Conservation (phyloP, 1,140 invertebrate genomes). For the Homarus americanus region DNA sequence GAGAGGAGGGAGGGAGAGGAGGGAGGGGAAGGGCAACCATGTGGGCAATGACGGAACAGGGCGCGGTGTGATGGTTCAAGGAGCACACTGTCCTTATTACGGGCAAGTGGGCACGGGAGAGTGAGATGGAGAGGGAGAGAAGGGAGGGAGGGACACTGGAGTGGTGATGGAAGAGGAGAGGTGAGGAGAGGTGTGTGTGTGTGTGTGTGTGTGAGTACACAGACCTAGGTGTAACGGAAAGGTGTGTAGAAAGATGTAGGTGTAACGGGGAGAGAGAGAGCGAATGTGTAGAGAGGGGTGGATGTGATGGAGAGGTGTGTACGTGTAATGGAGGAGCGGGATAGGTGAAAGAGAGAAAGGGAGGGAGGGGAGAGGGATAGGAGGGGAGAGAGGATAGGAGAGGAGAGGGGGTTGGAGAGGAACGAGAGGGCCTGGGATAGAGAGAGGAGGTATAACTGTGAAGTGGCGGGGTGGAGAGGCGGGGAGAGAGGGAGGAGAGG, state of each 20-base stretch:
- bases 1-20: neutral
- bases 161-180: neutral
- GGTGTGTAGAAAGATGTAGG: neutral
- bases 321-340: neutral
- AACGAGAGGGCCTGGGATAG: neutral
- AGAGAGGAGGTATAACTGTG: neutral
- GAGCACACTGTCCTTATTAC: neutral
- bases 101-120: neutral
- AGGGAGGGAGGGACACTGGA: neutral
- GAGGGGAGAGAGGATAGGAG: neutral
- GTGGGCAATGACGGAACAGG: no score
- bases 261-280: neutral
- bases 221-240: neutral
- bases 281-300: neutral
- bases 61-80: neutral
- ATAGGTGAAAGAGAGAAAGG: neutral
- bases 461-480: neutral
- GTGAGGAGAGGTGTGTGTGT: neutral
- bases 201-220: neutral
- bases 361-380: neutral
- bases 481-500: neutral
- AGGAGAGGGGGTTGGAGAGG: neutral
- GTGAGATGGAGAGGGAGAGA: neutral
- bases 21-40: no score
- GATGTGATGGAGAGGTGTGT: neutral